A percentile compares a stretch with the other conserved stretches of the same genome.
These are phyloP conservation scores for Acrobasis suavella DNA, from an alignment of 2,888 invertebrate genomes.

Conservation along the genomic window DNA sequence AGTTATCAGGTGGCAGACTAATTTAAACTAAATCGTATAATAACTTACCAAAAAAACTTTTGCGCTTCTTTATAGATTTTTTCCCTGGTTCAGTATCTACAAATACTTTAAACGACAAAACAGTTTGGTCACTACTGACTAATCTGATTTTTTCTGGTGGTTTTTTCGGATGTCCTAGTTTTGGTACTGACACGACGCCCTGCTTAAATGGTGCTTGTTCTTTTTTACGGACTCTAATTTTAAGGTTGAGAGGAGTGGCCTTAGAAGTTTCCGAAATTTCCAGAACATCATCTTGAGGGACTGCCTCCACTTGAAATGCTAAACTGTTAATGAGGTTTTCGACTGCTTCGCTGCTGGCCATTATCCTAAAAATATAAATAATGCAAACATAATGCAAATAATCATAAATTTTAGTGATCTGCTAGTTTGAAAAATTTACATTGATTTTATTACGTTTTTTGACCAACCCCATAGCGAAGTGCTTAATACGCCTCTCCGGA, in stretches of 20 bases:
- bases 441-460: too few species aligned
- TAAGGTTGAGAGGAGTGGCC: constrained; percentile 58
- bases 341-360: constrained; percentile 45
- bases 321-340: constrained; percentile 54
- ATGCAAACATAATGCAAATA: too few species aligned
- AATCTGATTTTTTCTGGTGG: constrained; percentile 48
- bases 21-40: neutral
- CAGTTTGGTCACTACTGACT: constrained; percentile 66
- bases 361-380: constrained; percentile 33
- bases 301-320: constrained; percentile 62
- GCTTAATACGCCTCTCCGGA: too few species aligned
- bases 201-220: constrained; percentile 39
- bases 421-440: too few species aligned
- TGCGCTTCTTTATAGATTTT: constrained; percentile 47
- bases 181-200: constrained; percentile 49
- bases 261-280: constrained; percentile 38
- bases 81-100: constrained; percentile 54
- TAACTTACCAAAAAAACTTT: constrained; percentile 43
- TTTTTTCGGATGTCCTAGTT: constrained; percentile 34
- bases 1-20: neutral
- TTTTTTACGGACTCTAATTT: constrained; percentile 62
- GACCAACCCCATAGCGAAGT: too few species aligned
- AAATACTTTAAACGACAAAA: constrained; percentile 65
- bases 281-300: constrained; percentile 45
- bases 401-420: too few species aligned